Conservation (phyloP, 2,113 vertebrate species). For the Patagioenas fasciata region DNA sequence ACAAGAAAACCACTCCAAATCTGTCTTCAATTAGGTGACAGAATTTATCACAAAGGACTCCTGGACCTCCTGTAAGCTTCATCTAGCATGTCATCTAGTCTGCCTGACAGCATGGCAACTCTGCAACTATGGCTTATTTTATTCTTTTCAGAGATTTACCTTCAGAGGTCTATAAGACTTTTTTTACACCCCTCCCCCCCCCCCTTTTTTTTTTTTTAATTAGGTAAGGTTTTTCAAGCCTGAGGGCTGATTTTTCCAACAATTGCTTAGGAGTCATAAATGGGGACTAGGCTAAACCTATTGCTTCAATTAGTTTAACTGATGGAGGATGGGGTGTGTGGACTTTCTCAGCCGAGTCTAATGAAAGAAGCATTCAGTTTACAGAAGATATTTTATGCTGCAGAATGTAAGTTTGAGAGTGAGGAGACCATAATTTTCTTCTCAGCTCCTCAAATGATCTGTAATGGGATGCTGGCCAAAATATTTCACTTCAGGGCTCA, state of each 20-base stretch:
- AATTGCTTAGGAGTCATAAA: slow-evolving; percentile 23
- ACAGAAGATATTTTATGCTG: slow-evolving; percentile 7
- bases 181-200: background rate
- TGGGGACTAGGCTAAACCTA: slow-evolving; percentile 12
- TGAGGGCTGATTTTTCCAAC: slow-evolving; percentile 15
- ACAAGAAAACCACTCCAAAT: background rate
- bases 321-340: slow-evolving; percentile 32
- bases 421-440: slow-evolving; percentile 9
- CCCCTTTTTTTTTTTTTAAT: background rate
- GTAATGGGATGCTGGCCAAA: slow-evolving; percentile 4
- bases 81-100: background rate
- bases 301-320: slow-evolving; percentile 66
- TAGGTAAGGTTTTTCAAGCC: slow-evolving; percentile 1
- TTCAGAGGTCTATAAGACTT: background rate
- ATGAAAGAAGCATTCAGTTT: slow-evolving; percentile 43
- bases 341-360: slow-evolving; percentile 54
- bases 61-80: background rate
- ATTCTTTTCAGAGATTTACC: background rate
- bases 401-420: background rate
- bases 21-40: background rate
- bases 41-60: background rate
- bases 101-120: background rate
- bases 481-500: background rate
- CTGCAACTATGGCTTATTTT: background rate
- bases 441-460: background rate